Base-by-base conservation (phyloP, 1,140 invertebrate species). In the Pseudomyrmex cubaensis region DNA sequence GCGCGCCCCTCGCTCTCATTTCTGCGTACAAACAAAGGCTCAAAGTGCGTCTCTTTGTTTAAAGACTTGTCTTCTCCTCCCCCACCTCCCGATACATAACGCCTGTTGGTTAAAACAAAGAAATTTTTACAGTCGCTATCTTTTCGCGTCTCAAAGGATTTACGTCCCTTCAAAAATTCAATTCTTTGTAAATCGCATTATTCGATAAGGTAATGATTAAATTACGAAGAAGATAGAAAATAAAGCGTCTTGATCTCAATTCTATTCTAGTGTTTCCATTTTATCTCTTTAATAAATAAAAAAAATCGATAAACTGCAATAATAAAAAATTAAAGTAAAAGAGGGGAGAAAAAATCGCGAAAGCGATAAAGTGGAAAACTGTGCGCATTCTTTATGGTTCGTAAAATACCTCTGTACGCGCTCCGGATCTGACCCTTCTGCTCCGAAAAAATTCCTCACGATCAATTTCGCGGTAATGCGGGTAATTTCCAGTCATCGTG, bases 11-110 rank as follows among this genome's bases (percentile, higher is more conserved):
- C 72, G 15, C 52, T 17, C n/a, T 83, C 74, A 63, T 87, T 89
- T 89, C 87, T 87, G 86, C 87, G 86, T 88, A 73, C 87, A 88
- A 88, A 88, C 86, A 87, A 87, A 77, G 59, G 48, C 20, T 62
- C 57, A 87, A 87, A 87, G 66, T 66, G 75, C 86, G 74, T 84
- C 67, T 74, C 69, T 66, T 35, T 8, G 48, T 20, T 83, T 76
- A 59, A 70, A 25, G 48, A 35, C 17, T 25, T 61, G 44, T 22
- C 63, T 63, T 35, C 35, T 35, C 35, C 0, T 0, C 35, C 35
- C 25, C 25, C 35, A 35, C 7, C 35, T 35, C 35, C 35, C 35
- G 35, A 0, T 35, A 5, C 5, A 35, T 35, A 35, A 35, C 5
- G 35, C 35, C 35, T 0, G 35, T 35, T 35, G 0, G 35, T 35